Conservation (phyloP, 64 coral and sea anemone genomes). For the Pocillopora verrucosa region DNA sequence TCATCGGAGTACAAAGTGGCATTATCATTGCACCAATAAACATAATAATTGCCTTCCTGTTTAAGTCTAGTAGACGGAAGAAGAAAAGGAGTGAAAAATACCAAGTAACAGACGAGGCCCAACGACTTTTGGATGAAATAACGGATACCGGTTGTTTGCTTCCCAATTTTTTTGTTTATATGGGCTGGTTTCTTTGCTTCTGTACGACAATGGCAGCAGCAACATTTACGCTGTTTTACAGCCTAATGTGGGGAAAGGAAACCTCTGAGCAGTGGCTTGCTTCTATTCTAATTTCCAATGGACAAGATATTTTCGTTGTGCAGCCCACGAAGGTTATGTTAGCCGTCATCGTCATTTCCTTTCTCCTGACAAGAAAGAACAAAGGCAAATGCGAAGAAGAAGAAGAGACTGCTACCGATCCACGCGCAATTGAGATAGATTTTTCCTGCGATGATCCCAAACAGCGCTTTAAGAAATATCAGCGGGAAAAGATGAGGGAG, state of each 20-base stretch:
- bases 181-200: slow-evolving; percentile 12
- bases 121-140: slow-evolving; percentile 13
- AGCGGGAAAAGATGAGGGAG: too few species aligned
- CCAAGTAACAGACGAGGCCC: background rate
- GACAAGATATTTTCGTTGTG: background rate
- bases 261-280: background rate
- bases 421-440: background rate
- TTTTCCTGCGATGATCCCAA: background rate
- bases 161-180: slow-evolving; percentile 51
- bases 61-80: slow-evolving; percentile 26
- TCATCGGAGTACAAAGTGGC: slow-evolving; percentile 28
- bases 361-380: slow-evolving; percentile 43
- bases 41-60: slow-evolving; percentile 48
- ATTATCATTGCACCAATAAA: slow-evolving; percentile 38
- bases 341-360: background rate
- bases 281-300: background rate
- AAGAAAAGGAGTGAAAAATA: background rate
- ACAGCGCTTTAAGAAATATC: too few species aligned
- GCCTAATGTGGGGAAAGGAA: background rate
- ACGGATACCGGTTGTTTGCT: slow-evolving; percentile 21
- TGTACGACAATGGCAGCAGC: background rate
- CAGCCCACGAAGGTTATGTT: background rate
- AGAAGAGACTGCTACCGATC: background rate
- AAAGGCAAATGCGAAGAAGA: background rate
- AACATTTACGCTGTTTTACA: background rate